These are phyloP conservation scores for Odontamblyopus rebecca DNA, from an alignment of 2,797 vertebrate species.

Conservation along the genomic window DNA sequence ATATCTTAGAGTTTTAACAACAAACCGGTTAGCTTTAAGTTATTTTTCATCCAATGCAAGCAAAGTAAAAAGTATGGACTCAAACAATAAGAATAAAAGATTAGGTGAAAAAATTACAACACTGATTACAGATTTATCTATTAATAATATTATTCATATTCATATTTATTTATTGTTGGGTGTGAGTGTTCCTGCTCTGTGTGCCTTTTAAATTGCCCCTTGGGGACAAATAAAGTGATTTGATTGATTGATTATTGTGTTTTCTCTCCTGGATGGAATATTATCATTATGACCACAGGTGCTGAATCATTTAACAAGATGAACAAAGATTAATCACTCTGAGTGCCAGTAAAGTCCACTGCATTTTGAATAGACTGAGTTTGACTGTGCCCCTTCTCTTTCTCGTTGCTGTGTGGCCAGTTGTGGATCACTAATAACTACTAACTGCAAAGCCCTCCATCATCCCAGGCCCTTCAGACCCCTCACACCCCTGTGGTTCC, in stretches of 20 bases:
- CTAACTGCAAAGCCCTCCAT: conserved; percentile 18
- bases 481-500: conserved; percentile 47
- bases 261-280: background rate
- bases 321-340: background rate
- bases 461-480: conserved; percentile 32
- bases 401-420: conserved; percentile 18
- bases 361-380: conserved; percentile 1
- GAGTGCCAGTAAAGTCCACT: conserved; percentile 1
- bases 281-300: background rate
- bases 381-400: background rate
- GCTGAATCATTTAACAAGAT: conserved; percentile 1
- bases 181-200: too few relatives aligned
- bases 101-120: too few relatives aligned
- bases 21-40: too few relatives aligned
- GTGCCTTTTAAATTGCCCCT: too few relatives aligned
- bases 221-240: too few relatives aligned
- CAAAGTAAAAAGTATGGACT: too few relatives aligned
- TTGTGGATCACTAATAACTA: conserved; percentile 40
- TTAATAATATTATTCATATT: too few relatives aligned
- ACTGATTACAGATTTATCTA: background rate
- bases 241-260: too few relatives aligned
- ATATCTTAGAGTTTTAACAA: too few relatives aligned
- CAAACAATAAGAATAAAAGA: too few relatives aligned
- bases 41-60: too few relatives aligned
- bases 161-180: too few relatives aligned